Conservation (phyloP, 2,113 vertebrate genomes). For the Lamprotornis superbus region DNA sequence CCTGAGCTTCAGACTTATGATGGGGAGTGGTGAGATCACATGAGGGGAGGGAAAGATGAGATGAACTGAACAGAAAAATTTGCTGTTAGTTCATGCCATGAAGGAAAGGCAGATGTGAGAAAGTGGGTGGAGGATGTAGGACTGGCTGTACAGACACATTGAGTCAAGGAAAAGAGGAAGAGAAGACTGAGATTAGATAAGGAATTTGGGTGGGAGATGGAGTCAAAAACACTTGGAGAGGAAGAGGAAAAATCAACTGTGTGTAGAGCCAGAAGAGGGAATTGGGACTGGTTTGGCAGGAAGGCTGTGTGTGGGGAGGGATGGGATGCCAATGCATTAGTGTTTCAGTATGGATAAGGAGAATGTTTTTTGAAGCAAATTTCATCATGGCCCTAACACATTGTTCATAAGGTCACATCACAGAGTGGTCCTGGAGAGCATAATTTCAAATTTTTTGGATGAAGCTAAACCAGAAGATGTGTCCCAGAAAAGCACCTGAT, state of each 20-base stretch:
- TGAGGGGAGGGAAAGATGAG: neutral
- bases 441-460: neutral
- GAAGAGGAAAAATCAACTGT: neutral
- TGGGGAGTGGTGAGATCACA: neutral
- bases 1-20: neutral
- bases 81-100: neutral
- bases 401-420: neutral
- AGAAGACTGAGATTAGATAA: conserved; percentile 13
- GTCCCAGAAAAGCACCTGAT: neutral
- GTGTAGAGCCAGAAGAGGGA: neutral
- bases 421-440: neutral
- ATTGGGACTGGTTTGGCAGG: conserved; percentile 1
- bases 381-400: neutral
- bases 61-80: neutral
- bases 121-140: neutral
- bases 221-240: neutral
- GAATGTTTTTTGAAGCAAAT: neutral
- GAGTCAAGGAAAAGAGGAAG: neutral
- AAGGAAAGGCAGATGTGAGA: neutral
- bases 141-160: neutral
- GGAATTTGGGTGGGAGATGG: neutral
- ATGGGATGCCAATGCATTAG: neutral
- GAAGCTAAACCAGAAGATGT: neutral
- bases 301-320: neutral
- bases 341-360: neutral